A percentile compares a stretch with the other conserved stretches of the same genome.
phyloP scores from a whole-genome alignment of 2,888 invertebrate species.

The Aethes cnicana region DNA sequence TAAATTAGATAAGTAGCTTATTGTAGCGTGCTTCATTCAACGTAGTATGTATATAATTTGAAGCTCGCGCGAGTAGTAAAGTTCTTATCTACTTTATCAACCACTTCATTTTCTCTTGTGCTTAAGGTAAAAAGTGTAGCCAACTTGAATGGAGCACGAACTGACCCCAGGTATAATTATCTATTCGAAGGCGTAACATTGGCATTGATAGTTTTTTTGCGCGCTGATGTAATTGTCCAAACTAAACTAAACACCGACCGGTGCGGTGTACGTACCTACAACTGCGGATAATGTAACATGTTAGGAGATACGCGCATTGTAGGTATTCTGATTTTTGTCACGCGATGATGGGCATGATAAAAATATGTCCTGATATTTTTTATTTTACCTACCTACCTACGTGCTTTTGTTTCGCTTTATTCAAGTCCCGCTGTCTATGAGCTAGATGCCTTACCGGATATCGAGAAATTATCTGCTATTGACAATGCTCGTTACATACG shows the following conservation, averaged over 20 bases:
- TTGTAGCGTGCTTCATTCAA: neutral
- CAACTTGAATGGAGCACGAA: slow-evolving; percentile 49
- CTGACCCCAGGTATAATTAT: slow-evolving; percentile 37
- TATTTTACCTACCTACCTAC: neutral
- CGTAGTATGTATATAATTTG: too few species aligned
- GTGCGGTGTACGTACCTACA: slow-evolving; percentile 29
- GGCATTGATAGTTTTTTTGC: slow-evolving; percentile 70
- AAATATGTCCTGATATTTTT: slow-evolving; percentile 33
- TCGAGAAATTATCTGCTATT: slow-evolving; percentile 5
- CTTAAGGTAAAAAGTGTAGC: slow-evolving; percentile 16
- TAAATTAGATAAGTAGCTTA: too few species aligned
- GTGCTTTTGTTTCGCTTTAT: too few species aligned
- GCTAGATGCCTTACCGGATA: neutral
- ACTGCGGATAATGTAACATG: slow-evolving; percentile 7
- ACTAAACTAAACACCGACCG: too few species aligned
- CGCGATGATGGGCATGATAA: slow-evolving; percentile 58
- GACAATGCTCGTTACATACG: slow-evolving; percentile 2
- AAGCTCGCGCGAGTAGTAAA: too few species aligned
- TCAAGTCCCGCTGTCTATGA: too few species aligned
- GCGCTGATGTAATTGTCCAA: slow-evolving; percentile 62
- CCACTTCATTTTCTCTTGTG: slow-evolving; percentile 5
- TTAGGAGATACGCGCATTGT: slow-evolving; percentile 51
- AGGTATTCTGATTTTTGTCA: slow-evolving; percentile 62
- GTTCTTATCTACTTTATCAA: too few species aligned
- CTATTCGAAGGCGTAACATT: slow-evolving; percentile 58